Percentiles rank a stretch among this genome's conserved stretches.
Conservation (phyloP, 1,140 invertebrate species). For the Drosophila grimshawi region DNA sequence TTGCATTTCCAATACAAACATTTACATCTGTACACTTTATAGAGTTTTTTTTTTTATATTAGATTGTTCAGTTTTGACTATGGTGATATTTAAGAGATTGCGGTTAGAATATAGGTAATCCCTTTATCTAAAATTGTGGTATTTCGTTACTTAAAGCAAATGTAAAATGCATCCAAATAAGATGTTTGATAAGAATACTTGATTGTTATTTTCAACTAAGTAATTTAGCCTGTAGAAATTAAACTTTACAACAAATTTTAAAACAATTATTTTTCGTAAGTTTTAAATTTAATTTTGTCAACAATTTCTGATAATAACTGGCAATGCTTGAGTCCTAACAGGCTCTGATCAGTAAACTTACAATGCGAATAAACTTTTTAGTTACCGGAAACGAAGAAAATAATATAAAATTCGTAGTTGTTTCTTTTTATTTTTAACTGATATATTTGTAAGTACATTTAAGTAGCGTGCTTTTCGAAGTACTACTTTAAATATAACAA, state of each 20-base stretch:
- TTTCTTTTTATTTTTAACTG: background rate
- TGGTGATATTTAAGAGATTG: conserved; percentile 28
- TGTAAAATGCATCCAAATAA: conserved; percentile 11
- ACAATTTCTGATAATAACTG: background rate
- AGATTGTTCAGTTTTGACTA: conserved; percentile 18
- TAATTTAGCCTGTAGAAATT: background rate
- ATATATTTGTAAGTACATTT: conserved; percentile 25
- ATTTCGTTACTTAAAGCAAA: background rate
- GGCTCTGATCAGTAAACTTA: background rate
- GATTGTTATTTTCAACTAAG: background rate
- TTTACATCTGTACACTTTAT: background rate
- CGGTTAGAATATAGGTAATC: conserved; percentile 35
- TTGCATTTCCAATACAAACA: conserved; percentile 2
- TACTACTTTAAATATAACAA: conserved; percentile 12
- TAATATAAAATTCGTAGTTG: background rate
- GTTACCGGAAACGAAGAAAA: background rate
- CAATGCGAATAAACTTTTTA: too few relatives aligned
- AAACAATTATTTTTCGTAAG: background rate
- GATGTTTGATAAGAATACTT: background rate
- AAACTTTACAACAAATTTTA: background rate
- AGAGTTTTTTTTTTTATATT: background rate
- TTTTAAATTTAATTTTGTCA: background rate
- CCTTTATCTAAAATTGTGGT: background rate
- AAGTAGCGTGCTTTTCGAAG: conserved; percentile 21
- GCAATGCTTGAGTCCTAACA: background rate